A percentile compares a stretch with the other conserved stretches of the same genome.
Evolutionary conservation across 2,113 vertebrate genomes (phyloP).

Genomic region (Hepsetus odoe): DNA sequence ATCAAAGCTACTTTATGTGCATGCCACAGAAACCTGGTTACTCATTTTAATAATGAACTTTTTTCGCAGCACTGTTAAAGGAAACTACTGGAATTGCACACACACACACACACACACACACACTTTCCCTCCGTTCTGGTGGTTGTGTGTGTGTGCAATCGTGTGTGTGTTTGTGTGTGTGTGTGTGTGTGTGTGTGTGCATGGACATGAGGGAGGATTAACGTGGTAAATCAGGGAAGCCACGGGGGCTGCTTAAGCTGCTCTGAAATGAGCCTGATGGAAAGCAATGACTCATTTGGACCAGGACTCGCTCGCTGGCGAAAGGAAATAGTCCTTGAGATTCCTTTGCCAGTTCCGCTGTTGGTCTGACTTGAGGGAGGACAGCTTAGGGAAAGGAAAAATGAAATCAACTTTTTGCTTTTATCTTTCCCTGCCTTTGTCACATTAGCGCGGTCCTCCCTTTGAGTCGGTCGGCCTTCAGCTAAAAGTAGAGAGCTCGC

Average conservation of each 20-base stretch:
- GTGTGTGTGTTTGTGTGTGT: no score
- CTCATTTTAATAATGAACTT: no score
- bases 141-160: slow-evolving; percentile 6
- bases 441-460: slow-evolving; percentile 4
- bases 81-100: slow-evolving; percentile 8
- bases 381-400: slow-evolving; percentile 4
- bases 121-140: neutral
- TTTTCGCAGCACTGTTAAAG: no score
- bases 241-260: slow-evolving; percentile 30
- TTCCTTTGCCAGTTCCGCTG: slow-evolving; percentile 6
- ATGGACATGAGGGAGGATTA: slow-evolving; percentile 24
- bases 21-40: no score
- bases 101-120: neutral
- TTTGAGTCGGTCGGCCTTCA: neutral
- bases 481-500: slow-evolving; percentile 5
- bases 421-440: neutral
- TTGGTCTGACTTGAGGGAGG: slow-evolving; percentile 22
- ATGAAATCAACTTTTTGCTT: neutral
- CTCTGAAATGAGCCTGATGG: slow-evolving; percentile 36
- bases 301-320: neutral
- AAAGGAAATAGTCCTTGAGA: neutral
- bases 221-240: slow-evolving; percentile 37
- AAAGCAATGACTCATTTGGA: slow-evolving; percentile 40
- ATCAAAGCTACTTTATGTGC: no score
- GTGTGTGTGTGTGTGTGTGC: neutral